phyloP scores from a whole-genome alignment of 2,888 invertebrate species.

The Cheilosia urbana region DNA sequence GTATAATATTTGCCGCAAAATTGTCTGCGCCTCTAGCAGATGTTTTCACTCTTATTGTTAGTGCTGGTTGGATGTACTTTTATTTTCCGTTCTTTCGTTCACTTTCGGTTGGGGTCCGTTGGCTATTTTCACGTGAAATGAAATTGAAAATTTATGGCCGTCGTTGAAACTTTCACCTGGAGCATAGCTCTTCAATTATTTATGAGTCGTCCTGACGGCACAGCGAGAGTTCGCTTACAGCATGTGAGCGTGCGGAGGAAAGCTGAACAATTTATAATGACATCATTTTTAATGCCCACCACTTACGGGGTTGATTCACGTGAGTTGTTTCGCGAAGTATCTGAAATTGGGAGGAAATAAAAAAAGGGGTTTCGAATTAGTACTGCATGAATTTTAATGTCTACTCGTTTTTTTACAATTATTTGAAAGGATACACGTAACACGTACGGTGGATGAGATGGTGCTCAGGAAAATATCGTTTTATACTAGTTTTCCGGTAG shows the following conservation, averaged over 20 bases:
- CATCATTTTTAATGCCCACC: conserved; percentile 68
- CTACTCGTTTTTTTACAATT: background rate
- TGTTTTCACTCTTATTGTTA: background rate
- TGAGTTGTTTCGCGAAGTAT: conserved; percentile 50
- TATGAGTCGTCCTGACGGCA: conserved; percentile 51
- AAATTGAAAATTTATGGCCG: conserved; percentile 65
- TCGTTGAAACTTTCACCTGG: conserved; percentile 64
- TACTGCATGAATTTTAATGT: conserved; percentile 28
- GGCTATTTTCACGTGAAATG: conserved; percentile 47
- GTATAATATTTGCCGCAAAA: conserved; percentile 35
- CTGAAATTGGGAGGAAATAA: conserved; percentile 54
- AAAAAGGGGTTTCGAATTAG: conserved; percentile 49
- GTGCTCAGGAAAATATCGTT: no score
- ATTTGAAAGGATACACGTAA: background rate
- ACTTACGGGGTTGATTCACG: conserved; percentile 53
- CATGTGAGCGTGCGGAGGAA: background rate
- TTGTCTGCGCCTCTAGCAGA: conserved; percentile 21
- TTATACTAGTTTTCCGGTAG: no score
- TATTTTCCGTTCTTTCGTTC: conserved; percentile 1
- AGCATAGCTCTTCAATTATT: conserved; percentile 68
- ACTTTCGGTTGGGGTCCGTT: conserved; percentile 29
- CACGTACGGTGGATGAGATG: no score
- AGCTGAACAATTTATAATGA: conserved; percentile 57
- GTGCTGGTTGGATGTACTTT: conserved; percentile 1
- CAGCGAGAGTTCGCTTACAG: conserved; percentile 17